Evolutionary conservation across 2,113 vertebrate species (phyloP), one percentile per base, ranked within the genome.

Genomic region (Dissostichus mawsoni): DNA sequence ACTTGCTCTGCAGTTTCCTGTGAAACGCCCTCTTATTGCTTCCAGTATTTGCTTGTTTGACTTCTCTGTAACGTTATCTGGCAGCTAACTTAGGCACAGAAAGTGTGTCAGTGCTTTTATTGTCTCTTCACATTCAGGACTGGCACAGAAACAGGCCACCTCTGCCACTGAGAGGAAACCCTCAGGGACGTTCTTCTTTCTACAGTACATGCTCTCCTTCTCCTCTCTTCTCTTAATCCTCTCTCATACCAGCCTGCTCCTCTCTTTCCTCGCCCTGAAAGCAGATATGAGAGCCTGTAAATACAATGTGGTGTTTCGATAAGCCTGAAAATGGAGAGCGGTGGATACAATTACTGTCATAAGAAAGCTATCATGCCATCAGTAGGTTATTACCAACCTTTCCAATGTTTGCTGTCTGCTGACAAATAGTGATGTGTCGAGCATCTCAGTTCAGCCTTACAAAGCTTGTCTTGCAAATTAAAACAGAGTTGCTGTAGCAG

Each of bases 91-190:
- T 74, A 62, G 78, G 68, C 74, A 33, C 51, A 16, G 75, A 83
- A 91, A 87, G 89, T 84, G 69, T 92, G 89, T 90, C 87, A 90
- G 83, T 47, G 81, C 85, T 70, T 75, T 89, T 82, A 80, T 87
- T 86, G 90, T 91, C 82, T 74, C 71, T 13, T 73, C 73, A 63
- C 55, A 82, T 81, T 80, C n/a, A 78, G 84, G 69, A 69, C 47
- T 8, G 81, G 58, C 62, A 62, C 69, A 73, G 65, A 90, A 87
- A 81, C 82, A 81, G 87, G 85, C 74, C 81, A 83, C 73, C 69
- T 76, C 79, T 84, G 87, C 86, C 63, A 67, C 73, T 68, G 56
- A 82, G 70, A 81, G 72, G 72, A 89, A 83, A 65, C 87, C 89
- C 84, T 75, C 44, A 8, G 83, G 87, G 90, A 84, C 17, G 51